phyloP scores from a whole-genome alignment of 2,888 invertebrate species.

The Brachypalpus laphriformis region DNA sequence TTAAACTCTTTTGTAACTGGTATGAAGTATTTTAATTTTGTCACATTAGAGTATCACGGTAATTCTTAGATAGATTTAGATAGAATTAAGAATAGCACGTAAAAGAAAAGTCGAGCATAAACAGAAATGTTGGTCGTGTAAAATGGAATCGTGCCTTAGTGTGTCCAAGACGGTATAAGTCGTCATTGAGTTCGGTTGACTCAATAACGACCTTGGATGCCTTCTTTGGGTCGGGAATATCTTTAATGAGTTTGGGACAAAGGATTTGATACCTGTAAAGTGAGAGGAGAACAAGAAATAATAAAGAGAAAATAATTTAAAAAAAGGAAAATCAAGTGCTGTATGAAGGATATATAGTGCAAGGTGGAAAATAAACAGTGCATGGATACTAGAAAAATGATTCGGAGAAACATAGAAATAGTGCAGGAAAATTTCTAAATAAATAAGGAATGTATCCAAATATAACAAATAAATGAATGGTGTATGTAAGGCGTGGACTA shows the following conservation, averaged over 20 bases:
- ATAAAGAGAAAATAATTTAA: constrained; percentile 33
- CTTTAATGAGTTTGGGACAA: constrained; percentile 93
- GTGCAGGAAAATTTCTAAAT: background rate
- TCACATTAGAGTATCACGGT: constrained; percentile 19
- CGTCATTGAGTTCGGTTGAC: constrained; percentile 91
- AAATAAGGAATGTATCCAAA: background rate
- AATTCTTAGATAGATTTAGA: constrained; percentile 31
- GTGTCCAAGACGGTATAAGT: constrained; percentile 98
- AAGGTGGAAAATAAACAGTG: background rate
- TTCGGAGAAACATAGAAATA: background rate
- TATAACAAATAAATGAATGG: background rate
- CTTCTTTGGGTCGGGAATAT: constrained; percentile 91
- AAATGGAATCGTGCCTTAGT: constrained; percentile 94
- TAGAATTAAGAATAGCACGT: constrained; percentile 8
- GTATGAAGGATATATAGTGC: constrained; percentile 23
- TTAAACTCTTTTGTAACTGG: background rate
- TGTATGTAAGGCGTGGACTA: background rate
- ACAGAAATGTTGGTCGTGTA: constrained; percentile 5
- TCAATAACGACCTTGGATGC: constrained; percentile 92
- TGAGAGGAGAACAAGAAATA: constrained; percentile 45
- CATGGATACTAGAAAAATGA: background rate
- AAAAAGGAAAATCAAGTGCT: constrained; percentile 20
- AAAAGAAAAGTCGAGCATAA: constrained; percentile 8
- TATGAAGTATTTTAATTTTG: constrained; percentile 23
- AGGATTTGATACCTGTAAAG: constrained; percentile 98